Base-by-base conservation (phyloP, 2,113 vertebrate species). In the Chaenogobius annularis region DNA sequence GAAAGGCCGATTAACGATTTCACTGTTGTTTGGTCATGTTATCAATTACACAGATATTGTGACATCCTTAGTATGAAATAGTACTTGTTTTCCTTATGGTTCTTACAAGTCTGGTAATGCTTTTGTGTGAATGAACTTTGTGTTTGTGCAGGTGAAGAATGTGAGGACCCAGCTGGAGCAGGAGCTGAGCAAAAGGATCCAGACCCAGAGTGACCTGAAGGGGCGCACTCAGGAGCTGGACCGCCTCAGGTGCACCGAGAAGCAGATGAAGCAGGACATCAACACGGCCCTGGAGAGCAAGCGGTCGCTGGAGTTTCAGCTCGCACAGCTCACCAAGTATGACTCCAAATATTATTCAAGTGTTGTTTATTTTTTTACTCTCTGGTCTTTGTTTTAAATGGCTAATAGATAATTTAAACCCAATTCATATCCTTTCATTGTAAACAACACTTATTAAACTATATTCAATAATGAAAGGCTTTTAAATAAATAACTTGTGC, bases 241-340 rank as follows among this genome's bases (percentile, higher is more conserved):
- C 81, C 95, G 95, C 46, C 93, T 99, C 66, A 93, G 96, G 82
- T 94, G 95, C 74, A 94, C 95, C 0, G 96, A 99, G 92, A 99
- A 99, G 89, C 97, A 98, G 83, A 93, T 98, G 85, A 99, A 99
- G 85, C 98, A 99, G 89, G 97, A 99, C 88, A 96, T 96, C 89
- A 99, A 99, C 91, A 90, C 93, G 0, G 89, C 95, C 66, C 88
- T 98, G 80, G 98, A 98, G 94, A 95, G 88, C 74, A 98, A 98
- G 83, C 95, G 97, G 75, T 95, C 97, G 23, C 91, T 98, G 84
- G 98, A 99, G 92, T 98, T 98, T 72, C 96, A 99, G 84, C 93
- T 98, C 80, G 95, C 95, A 61, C 97, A 99, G 75, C 93, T 99
- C 89, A 97, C 96, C 63, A 99, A 98, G 98, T 99, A 93, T 91